Percentiles rank a stretch among this genome's conserved stretches.
phyloP scores from a whole-genome alignment of 2,888 invertebrate genomes.

The Parnassius mnemosyne region DNA sequence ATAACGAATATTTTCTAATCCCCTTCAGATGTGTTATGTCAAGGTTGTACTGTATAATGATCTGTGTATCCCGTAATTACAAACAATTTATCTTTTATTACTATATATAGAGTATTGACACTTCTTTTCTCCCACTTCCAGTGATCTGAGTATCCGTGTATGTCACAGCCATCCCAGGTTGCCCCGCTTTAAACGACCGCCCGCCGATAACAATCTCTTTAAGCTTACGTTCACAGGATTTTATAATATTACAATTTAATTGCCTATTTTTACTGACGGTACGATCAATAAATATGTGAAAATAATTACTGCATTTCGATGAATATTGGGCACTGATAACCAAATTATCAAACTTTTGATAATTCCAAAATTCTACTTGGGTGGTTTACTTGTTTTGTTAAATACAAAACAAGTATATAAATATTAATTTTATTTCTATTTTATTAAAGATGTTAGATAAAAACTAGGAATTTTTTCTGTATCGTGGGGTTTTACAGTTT shows the following conservation, averaged over 20 bases:
- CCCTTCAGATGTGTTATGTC: too few relatives aligned
- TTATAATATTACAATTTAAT: conserved; percentile 38
- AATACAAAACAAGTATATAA: too few relatives aligned
- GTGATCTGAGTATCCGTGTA: conserved; percentile 1
- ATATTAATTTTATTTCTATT: too few relatives aligned
- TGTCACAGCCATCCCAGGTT: not conserved
- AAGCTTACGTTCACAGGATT: conserved; percentile 30
- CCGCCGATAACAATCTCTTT: conserved; percentile 32
- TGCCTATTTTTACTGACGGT: conserved; percentile 38
- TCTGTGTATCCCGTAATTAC: too few relatives aligned
- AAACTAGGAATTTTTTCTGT: too few relatives aligned
- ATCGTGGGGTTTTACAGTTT: too few relatives aligned
- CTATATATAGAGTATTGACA: too few relatives aligned
- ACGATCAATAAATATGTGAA: conserved; percentile 46
- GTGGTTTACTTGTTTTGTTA: conserved; percentile 29
- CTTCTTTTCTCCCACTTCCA: too few relatives aligned
- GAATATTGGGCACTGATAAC: conserved; percentile 27
- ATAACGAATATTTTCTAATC: too few relatives aligned
- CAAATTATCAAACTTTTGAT: conserved; percentile 21
- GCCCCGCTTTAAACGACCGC: conserved; percentile 25
- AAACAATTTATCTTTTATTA: too few relatives aligned
- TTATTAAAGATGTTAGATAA: too few relatives aligned
- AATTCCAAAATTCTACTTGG: conserved; percentile 32
- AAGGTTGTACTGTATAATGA: too few relatives aligned
- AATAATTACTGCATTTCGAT: conserved; percentile 43